These are phyloP conservation scores for Daubentonia madagascariensis DNA, from an alignment of 2,113 vertebrate genomes.

Conservation along the genomic window DNA sequence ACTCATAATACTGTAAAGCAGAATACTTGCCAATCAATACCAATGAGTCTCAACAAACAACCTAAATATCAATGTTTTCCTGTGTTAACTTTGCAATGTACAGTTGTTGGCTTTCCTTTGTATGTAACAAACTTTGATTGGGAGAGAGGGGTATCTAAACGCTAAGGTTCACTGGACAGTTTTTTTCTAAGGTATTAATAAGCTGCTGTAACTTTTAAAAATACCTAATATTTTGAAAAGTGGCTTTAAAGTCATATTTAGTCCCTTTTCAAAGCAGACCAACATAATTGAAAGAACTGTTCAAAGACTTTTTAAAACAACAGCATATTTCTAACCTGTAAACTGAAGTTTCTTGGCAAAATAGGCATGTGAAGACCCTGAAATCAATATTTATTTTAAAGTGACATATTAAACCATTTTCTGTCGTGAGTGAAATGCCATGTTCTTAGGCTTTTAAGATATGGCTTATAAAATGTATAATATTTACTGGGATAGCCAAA, in stretches of 20 bases:
- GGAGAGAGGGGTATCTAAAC: neutral
- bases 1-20: constrained; percentile 56
- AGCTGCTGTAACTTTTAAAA: constrained; percentile 41
- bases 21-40: constrained; percentile 57
- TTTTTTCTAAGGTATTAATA: neutral
- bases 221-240: constrained; percentile 44
- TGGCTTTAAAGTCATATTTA: constrained; percentile 32
- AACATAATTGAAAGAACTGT: constrained; percentile 40
- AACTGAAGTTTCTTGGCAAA: constrained; percentile 57
- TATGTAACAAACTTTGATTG: neutral
- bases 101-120: neutral
- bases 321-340: constrained; percentile 55
- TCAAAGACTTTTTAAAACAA: constrained; percentile 61
- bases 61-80: neutral
- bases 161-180: neutral
- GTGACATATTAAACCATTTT: neutral
- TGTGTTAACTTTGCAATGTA: neutral
- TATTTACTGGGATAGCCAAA: neutral
- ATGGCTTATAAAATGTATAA: constrained; percentile 59
- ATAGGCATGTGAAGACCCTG: constrained; percentile 34
- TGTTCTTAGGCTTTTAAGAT: constrained; percentile 52
- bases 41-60: constrained; percentile 51
- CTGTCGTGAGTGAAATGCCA: neutral
- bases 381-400: constrained; percentile 24
- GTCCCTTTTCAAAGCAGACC: constrained; percentile 29